Conservation (phyloP, 2,888 invertebrate genomes). For the Diaphora mendica region DNA sequence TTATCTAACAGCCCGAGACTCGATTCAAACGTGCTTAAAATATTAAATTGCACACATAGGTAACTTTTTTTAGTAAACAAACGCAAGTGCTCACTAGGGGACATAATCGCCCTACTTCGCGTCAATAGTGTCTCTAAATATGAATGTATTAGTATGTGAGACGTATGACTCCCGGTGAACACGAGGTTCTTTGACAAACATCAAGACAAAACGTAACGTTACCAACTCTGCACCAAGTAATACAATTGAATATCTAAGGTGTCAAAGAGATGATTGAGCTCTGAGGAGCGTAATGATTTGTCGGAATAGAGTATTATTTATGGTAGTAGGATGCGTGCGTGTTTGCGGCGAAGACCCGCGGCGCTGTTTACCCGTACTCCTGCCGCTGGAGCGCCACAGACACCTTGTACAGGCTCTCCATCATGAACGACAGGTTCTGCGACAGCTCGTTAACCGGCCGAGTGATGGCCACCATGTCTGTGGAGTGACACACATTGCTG, state of each 20-base stretch:
- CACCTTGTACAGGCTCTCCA: constrained; percentile 83
- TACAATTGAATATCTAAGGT: not conserved
- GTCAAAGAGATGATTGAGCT: not conserved
- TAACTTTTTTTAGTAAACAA: not conserved
- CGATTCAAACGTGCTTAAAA: not conserved
- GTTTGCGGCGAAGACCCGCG: not conserved
- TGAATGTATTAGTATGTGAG: not conserved
- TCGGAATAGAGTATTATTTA: not conserved
- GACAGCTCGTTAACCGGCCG: constrained; percentile 81
- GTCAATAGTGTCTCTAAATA: too few species aligned
- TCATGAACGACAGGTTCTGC: constrained; percentile 81
- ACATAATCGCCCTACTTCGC: not conserved
- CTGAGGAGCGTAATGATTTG: not conserved
- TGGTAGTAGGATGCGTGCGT: not conserved
- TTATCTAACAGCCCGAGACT: not conserved
- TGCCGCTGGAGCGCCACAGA: constrained; percentile 79
- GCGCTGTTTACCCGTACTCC: constrained; percentile 62
- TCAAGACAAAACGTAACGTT: not conserved
- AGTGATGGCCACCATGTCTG: constrained; percentile 84
- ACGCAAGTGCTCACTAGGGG: not conserved
- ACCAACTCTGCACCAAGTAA: not conserved
- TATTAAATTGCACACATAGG: constrained; percentile 3
- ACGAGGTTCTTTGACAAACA: not conserved
- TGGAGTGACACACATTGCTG: not conserved
- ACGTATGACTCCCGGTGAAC: not conserved